Evolutionary conservation across 23 tunicate genomes (phyloP), one percentile per base, ranked within the genome.

Genomic region (Botrylloides violaceus): DNA sequence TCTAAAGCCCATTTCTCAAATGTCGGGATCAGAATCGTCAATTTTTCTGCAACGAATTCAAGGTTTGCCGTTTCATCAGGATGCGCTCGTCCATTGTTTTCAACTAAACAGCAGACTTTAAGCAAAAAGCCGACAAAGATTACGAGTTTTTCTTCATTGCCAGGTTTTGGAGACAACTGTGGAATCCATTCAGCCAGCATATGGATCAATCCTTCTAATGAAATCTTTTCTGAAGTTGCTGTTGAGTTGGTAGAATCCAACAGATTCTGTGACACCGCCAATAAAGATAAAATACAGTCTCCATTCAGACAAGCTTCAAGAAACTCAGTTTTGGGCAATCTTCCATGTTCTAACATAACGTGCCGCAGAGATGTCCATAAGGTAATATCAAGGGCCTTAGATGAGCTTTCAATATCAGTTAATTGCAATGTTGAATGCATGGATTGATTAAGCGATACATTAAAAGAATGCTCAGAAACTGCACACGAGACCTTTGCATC

Each of bases 1-100:
- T 90, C 97, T 18, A 65, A 57, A 24, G 73, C 19, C 37, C 78
- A 34, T n/a, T 87, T 73, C 49, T 87, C 95, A 9, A 87, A 64
- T 3, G 70, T 29, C 19, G 85, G 86, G 3, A 80, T 53, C 33
- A 87, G 25, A 33, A 68, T 49, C 15, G 82, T 56, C 3, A 76
- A 59, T 7, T 38, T 56, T 26, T 80, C 95, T 3, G 64, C 68
- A 12, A 87, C 77, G 23, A 79, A 65, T 38, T 76, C 71, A 4
- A 75, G 48, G 32, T 80, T 75, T 26, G 76, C 63, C 3, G 72
- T 82, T 27, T 66, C 68, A 22, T 66, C 61, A 6, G 95, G 64
- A 3, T 70, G 25, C 3, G 48, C 21, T 9, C 34, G 20, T 34
- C 78, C 84, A 21, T 25, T 49, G 35, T 71, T 70, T 34, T 29